Base-by-base conservation (phyloP, 1,140 invertebrate genomes). In the Alviniconcha marisindica region DNA sequence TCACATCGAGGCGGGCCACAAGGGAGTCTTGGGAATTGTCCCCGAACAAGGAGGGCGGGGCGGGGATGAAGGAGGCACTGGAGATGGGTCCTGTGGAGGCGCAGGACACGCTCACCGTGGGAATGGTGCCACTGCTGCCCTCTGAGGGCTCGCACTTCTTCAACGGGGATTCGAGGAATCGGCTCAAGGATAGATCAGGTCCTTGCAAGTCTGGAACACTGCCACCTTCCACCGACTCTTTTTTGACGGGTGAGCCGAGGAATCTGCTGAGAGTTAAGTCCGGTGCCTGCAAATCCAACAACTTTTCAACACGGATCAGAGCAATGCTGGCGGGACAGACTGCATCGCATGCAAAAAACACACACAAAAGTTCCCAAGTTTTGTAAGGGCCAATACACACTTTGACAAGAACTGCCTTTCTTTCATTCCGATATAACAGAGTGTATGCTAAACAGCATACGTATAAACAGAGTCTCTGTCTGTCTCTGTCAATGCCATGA, bases 1-100 rank as follows among this genome's bases (percentile, higher is more conserved):
- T 86, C 83, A 86, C 85, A 82, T 86, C 85, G 66, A 84, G 42
- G n/a, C 81, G 63, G 5, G 82, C 83, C 74, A 84, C 83, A 18
- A 86, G 71, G 31, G 85, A 84, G 56, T 86, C 85, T 36, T 83
- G 73, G 5, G 85, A 86, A 42, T 77, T 84, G 54, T 86, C 85
- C 40, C 80, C 81, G 44, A 86, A 86, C 31, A 86, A 40, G 7
- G 80, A 73, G 10, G 66, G 78, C 24, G 78, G 81, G 33, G 77
- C 69, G 33, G 78, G 42, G 38, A 77, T 71, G 33, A 79, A 84
- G 4, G 83, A 71, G 7, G 71, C 51, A 31, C 44, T 71, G 40
- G 77, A 36, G 21, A 60, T 38, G 14, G 60, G 15, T 21, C 54
- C 42, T n/a, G 24, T 3, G n/a, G 69, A 74, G 36, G 28, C 42